Conservation (phyloP, 2,888 invertebrate genomes). For the Linhomoeus sp. region DNA sequence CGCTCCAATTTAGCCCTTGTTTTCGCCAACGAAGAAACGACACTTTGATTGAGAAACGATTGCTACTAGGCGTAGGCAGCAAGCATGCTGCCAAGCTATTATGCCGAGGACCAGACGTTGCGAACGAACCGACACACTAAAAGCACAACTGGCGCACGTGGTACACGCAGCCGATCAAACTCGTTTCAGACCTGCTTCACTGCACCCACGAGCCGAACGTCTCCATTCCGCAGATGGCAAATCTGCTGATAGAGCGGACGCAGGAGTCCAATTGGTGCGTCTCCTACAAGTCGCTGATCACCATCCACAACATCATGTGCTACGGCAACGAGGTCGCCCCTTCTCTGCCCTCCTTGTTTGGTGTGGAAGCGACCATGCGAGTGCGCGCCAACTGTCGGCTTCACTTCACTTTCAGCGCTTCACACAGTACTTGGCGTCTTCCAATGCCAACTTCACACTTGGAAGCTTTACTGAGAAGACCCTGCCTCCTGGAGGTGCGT, state of each 20-base stretch:
- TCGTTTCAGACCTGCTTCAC: slow-evolving; percentile 91
- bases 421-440: slow-evolving; percentile 97
- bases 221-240: slow-evolving; percentile 95
- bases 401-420: too few species aligned
- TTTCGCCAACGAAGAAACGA: too few species aligned
- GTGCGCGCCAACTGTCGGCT: too few species aligned
- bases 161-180: too few species aligned
- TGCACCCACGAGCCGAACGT: slow-evolving; percentile 99
- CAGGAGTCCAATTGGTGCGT: slow-evolving; percentile 97
- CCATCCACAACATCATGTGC: slow-evolving; percentile 95
- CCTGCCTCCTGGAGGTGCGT: too few species aligned
- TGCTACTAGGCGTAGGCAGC: too few species aligned
- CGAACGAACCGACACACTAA: too few species aligned
- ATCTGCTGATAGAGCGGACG: slow-evolving; percentile 86
- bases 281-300: slow-evolving; percentile 90
- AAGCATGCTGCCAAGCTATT: too few species aligned
- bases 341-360: neutral
- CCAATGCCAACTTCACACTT: slow-evolving; percentile 96
- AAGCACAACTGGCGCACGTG: too few species aligned
- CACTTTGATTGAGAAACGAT: too few species aligned
- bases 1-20: too few species aligned
- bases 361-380: neutral
- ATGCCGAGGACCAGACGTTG: too few species aligned
- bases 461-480: slow-evolving; percentile 91
- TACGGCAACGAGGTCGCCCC: slow-evolving; percentile 89